phyloP scores from a whole-genome alignment of 2,888 invertebrate species.

The Deilephila elpenor region DNA sequence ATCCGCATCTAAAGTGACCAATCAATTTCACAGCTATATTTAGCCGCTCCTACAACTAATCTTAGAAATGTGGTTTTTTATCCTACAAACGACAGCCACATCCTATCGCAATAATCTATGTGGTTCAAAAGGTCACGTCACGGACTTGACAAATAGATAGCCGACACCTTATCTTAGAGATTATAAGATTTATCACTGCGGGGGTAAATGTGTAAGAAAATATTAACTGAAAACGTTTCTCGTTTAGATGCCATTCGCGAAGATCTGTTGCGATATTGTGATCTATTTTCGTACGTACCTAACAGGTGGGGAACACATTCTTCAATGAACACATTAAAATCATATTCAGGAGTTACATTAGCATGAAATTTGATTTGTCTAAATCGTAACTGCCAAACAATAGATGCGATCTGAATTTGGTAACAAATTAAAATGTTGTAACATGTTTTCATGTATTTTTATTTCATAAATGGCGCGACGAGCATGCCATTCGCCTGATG shows the following conservation, averaged over 20 bases:
- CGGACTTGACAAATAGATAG: slow-evolving; percentile 23
- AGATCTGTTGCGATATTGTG: slow-evolving; percentile 18
- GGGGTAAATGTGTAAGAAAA: slow-evolving; percentile 9
- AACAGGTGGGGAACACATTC: slow-evolving; percentile 21
- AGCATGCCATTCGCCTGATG: no score
- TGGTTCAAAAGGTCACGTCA: slow-evolving; percentile 24
- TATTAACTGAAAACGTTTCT: slow-evolving; percentile 6
- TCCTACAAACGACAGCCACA: slow-evolving; percentile 3
- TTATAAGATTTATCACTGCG: slow-evolving; percentile 16
- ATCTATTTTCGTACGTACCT: slow-evolving; percentile 12
- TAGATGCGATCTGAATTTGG: neutral
- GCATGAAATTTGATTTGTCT: neutral
- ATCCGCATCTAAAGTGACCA: neutral
- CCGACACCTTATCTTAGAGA: slow-evolving; percentile 23
- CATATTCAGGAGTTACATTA: slow-evolving; percentile 1
- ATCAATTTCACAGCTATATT: slow-evolving; percentile 11
- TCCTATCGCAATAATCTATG: slow-evolving; percentile 23
- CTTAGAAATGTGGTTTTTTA: neutral
- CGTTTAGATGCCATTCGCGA: slow-evolving; percentile 17
- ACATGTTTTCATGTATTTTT: neutral
- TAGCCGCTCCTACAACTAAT: neutral
- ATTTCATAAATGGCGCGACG: no score
- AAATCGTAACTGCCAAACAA: neutral
- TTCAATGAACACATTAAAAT: slow-evolving; percentile 10
- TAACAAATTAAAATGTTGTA: neutral